Evolutionary conservation across 2,888 invertebrate species (phyloP).

Genomic region (Spisula subtruncata): DNA sequence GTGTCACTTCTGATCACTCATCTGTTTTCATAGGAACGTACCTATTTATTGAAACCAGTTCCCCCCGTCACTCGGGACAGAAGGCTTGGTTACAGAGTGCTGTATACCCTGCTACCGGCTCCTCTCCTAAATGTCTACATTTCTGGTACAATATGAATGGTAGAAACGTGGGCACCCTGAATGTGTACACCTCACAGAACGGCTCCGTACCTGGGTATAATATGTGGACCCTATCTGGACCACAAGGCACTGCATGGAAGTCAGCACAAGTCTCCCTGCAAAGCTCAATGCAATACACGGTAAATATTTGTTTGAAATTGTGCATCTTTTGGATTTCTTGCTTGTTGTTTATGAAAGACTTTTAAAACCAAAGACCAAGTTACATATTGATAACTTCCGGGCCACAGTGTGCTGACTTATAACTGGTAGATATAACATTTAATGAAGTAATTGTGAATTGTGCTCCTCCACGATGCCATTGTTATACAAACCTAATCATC

Average conservation of each 20-base stretch:
- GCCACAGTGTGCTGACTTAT: too few relatives aligned
- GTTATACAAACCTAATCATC: too few relatives aligned
- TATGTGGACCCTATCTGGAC: constrained; percentile 80
- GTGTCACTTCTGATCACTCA: neutral
- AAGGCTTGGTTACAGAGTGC: constrained; percentile 81
- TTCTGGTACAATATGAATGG: constrained; percentile 87
- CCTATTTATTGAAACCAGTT: constrained; percentile 82
- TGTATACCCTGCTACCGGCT: constrained; percentile 72
- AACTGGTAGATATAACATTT: too few relatives aligned
- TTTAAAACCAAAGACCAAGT: too few relatives aligned
- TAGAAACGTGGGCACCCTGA: constrained; percentile 79
- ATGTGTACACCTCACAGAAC: constrained; percentile 77
- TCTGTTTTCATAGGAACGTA: constrained; percentile 69
- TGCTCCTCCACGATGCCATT: too few relatives aligned
- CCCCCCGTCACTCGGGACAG: constrained; percentile 77
- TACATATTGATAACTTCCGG: too few relatives aligned
- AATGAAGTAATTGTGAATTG: too few relatives aligned
- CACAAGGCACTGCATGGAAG: constrained; percentile 78
- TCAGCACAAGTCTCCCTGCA: constrained; percentile 77
- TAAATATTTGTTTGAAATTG: constrained; percentile 55
- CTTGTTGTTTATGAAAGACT: too few relatives aligned
- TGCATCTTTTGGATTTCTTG: too few relatives aligned
- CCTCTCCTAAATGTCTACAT: constrained; percentile 77
- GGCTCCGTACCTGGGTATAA: constrained; percentile 72
- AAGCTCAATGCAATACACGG: constrained; percentile 74